phyloP scores from a whole-genome alignment of 1,140 invertebrate species.

The Eulimnadia texana region DNA sequence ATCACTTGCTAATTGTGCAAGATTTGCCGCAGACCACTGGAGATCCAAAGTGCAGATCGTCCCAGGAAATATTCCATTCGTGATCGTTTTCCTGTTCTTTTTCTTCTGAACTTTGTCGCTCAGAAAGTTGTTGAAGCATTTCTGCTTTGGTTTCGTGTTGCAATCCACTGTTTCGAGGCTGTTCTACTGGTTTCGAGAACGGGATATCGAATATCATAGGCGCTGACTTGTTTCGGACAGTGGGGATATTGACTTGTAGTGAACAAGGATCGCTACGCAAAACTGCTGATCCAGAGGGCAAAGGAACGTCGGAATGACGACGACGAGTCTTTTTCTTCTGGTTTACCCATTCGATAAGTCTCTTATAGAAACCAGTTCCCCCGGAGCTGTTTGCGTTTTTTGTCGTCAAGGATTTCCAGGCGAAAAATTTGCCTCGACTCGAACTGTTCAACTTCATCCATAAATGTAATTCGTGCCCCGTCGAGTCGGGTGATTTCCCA shows the following conservation, averaged over 20 bases:
- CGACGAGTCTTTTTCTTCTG: constrained; percentile 15
- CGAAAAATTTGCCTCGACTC: background rate
- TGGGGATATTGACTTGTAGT: background rate
- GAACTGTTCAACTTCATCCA: background rate
- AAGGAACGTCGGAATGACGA: constrained; percentile 4
- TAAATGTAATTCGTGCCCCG: background rate
- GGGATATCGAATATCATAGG: constrained; percentile 19
- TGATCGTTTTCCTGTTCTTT: constrained; percentile 21
- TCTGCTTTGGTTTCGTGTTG: background rate
- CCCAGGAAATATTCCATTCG: constrained; percentile 29
- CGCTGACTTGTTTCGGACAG: constrained; percentile 8
- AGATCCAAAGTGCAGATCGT: constrained; percentile 27
- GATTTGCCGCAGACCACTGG: constrained; percentile 23
- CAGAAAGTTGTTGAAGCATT: constrained; percentile 20
- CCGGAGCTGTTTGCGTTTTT: background rate
- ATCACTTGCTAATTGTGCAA: constrained; percentile 24
- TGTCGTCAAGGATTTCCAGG: background rate
- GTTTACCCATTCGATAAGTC: constrained; percentile 10
- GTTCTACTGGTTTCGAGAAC: background rate
- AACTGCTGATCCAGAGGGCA: background rate
- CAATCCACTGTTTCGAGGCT: background rate
- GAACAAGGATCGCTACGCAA: background rate
- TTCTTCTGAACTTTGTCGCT: constrained; percentile 28
- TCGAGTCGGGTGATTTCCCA: too few relatives aligned
- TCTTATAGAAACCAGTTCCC: constrained; percentile 10